Conservation (phyloP, 2,113 vertebrate species). For the Paradoxurus hermaphroditus region DNA sequence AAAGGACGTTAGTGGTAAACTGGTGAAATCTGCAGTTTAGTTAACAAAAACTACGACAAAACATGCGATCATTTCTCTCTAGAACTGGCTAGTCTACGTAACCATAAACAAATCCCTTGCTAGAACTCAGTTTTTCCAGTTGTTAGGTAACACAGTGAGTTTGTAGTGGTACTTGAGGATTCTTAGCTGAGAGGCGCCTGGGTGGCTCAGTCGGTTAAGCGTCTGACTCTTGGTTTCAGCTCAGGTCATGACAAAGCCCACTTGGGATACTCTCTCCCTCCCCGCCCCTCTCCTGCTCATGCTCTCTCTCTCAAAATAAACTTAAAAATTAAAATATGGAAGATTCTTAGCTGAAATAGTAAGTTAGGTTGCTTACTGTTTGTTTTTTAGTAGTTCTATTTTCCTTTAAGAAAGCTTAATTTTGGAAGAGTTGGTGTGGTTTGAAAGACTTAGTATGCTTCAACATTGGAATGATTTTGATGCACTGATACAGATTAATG, state of each 20-base stretch:
- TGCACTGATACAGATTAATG: background rate
- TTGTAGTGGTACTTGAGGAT: background rate
- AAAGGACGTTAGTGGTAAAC: background rate
- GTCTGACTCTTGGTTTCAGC: no score
- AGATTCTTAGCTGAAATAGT: background rate
- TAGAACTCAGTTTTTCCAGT: background rate
- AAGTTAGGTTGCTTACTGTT: background rate
- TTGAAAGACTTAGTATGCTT: background rate
- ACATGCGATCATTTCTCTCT: background rate
- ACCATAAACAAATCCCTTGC: background rate
- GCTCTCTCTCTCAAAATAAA: no score
- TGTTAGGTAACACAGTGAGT: background rate
- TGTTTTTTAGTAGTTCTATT: constrained; percentile 1
- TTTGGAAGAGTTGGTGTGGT: background rate
- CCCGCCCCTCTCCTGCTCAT: no score
- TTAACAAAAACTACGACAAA: background rate
- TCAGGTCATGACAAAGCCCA: no score
- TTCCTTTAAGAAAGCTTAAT: background rate
- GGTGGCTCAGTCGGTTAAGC: no score
- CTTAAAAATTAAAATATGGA: background rate
- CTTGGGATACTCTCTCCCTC: no score
- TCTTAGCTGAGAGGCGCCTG: background rate
- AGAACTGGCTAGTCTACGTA: background rate
- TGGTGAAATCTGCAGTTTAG: background rate
- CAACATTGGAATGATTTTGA: background rate